Evolutionary conservation across 2,113 vertebrate species (phyloP).

Genomic region (Dicaeum eximium): DNA sequence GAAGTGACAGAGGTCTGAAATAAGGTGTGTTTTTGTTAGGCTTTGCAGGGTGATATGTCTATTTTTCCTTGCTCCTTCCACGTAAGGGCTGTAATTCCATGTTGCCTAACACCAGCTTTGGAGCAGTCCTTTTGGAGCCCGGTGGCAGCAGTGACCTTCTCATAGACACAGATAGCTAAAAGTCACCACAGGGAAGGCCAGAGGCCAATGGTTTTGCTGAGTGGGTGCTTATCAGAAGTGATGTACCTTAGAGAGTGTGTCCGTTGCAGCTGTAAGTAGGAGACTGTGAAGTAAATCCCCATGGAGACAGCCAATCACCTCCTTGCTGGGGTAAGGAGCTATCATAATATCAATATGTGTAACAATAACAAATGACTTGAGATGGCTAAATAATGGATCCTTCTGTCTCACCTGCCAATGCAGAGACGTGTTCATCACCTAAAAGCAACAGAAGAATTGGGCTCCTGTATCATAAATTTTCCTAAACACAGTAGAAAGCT

Average conservation of each 20-base stretch:
- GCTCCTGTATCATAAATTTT: constrained; percentile 66
- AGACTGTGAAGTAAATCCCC: constrained; percentile 66
- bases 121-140: not conserved
- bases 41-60: not conserved
- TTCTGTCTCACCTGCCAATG: constrained; percentile 22
- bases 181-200: not conserved
- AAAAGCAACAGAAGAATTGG: constrained; percentile 30
- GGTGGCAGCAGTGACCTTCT: not conserved
- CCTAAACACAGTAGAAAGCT: constrained; percentile 37
- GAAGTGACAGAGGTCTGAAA: not conserved
- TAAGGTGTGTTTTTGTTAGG: not conserved
- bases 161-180: not conserved
- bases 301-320: constrained; percentile 62
- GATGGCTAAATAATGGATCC: constrained; percentile 69
- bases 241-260: not conserved
- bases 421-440: constrained; percentile 27
- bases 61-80: not conserved
- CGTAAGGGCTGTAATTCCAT: not conserved
- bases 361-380: constrained; percentile 66
- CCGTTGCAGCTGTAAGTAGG: not conserved
- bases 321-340: constrained; percentile 46
- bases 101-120: not conserved
- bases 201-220: not conserved
- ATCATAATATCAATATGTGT: constrained; percentile 63
- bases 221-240: not conserved